A percentile compares a stretch with the other conserved stretches of the same genome.
phyloP scores from a whole-genome alignment of 2,113 vertebrate genomes.

The Oophaga pumilio region DNA sequence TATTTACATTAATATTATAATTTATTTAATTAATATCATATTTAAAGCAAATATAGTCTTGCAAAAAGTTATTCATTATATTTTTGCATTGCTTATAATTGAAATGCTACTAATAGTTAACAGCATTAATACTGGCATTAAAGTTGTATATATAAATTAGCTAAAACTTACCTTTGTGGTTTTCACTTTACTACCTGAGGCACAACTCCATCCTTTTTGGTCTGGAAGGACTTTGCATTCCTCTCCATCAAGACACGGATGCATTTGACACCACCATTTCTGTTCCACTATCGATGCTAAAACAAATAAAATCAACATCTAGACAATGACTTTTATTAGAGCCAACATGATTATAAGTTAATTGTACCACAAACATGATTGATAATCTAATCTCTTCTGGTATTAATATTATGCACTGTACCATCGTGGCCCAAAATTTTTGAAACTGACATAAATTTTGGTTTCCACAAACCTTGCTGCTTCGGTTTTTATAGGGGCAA shows the following conservation, averaged over 20 bases:
- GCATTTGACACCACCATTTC: constrained; percentile 99
- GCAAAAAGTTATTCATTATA: too few species aligned
- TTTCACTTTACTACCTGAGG: constrained; percentile 97
- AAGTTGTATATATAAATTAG: not conserved
- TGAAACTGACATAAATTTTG: too few species aligned
- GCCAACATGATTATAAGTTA: not conserved
- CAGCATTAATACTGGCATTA: not conserved
- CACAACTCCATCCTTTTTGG: constrained; percentile 97
- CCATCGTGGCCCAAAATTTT: too few species aligned
- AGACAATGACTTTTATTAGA: not conserved
- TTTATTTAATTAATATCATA: too few species aligned
- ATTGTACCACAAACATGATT: too few species aligned
- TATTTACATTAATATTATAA: too few species aligned
- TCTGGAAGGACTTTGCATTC: constrained; percentile 98
- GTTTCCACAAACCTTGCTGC: too few species aligned
- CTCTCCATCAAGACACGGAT: constrained; percentile 96
- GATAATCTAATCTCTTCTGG: not conserved
- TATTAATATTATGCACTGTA: not conserved
- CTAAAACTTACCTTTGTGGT: constrained; percentile 88
- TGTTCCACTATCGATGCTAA: constrained; percentile 96
- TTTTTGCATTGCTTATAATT: too few species aligned
- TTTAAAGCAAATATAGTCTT: too few species aligned
- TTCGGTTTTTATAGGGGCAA: too few species aligned
- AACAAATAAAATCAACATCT: not conserved
- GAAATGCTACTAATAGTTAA: too few species aligned